Evolutionary conservation across 2,888 invertebrate genomes (phyloP).

Genomic region (Pegoplata infirma): DNA sequence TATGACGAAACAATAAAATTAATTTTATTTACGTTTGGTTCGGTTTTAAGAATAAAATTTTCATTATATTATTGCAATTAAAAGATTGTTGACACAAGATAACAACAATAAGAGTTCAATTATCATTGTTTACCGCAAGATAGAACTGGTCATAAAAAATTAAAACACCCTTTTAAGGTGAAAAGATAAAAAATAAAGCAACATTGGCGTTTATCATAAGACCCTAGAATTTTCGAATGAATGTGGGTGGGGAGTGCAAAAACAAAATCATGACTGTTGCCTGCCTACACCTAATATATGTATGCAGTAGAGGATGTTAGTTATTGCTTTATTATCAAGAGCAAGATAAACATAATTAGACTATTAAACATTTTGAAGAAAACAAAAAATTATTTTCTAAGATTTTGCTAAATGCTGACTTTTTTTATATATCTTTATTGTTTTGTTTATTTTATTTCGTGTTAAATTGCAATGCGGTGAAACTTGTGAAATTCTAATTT

Average conservation of each 20-base stretch:
- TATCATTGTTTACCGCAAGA: neutral
- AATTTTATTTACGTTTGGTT: no score
- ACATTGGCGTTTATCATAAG: neutral
- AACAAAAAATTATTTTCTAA: neutral
- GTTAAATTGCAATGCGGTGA: slow-evolving; percentile 20
- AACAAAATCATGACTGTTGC: neutral
- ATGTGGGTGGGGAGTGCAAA: neutral
- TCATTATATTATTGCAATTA: neutral
- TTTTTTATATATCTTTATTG: neutral
- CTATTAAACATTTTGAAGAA: neutral
- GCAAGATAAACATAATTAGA: neutral
- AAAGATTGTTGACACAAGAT: neutral
- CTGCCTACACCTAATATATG: neutral
- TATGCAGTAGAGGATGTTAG: neutral
- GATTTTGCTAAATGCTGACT: neutral
- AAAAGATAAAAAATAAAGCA: neutral
- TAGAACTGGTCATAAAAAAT: neutral
- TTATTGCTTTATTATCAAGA: neutral
- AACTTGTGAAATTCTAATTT: slow-evolving; percentile 29
- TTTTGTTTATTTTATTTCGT: neutral
- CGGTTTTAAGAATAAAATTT: neutral
- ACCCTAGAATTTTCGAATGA: neutral
- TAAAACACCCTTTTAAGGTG: neutral
- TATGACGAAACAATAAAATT: no score
- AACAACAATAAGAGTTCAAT: neutral